Conservation (phyloP, 2,113 vertebrate species). For the Trematomus loennbergii region DNA sequence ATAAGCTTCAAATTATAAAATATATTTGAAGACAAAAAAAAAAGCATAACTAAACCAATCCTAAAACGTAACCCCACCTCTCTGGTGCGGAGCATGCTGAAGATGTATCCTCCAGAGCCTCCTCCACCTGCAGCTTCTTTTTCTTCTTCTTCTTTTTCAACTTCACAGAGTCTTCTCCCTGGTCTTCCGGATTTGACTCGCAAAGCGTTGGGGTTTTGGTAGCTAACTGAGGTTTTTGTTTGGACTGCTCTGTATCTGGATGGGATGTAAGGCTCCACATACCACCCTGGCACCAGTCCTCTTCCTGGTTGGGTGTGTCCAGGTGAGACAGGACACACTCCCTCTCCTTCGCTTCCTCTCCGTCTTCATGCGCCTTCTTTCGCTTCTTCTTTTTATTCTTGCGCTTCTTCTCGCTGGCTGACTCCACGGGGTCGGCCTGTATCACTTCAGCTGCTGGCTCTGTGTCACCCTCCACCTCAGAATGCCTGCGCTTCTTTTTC, state of each 20-base stretch:
- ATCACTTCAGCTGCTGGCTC: background rate
- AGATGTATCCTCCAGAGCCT: slow-evolving; percentile 46
- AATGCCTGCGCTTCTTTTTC: slow-evolving; percentile 77
- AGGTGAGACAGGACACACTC: slow-evolving; percentile 68
- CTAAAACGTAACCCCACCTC: slow-evolving; percentile 60
- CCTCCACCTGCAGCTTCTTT: slow-evolving; percentile 50
- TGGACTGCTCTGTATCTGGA: slow-evolving; percentile 24
- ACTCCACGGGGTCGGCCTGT: background rate
- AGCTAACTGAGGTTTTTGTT: slow-evolving; percentile 23
- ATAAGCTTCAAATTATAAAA: background rate
- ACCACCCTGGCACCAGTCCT: slow-evolving; percentile 82
- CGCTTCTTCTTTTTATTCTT: slow-evolving; percentile 75
- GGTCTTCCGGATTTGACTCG: slow-evolving; percentile 21
- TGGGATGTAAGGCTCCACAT: slow-evolving; percentile 72
- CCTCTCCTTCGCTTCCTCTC: slow-evolving; percentile 25
- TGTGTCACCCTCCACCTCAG: slow-evolving; percentile 64
- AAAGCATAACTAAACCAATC: background rate
- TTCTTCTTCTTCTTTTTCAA: slow-evolving; percentile 75
- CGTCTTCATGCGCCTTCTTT: slow-evolving; percentile 36
- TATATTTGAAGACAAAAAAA: background rate
- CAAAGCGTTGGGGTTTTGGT: background rate
- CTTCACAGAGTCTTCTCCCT: slow-evolving; percentile 35
- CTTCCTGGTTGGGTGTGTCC: slow-evolving; percentile 71
- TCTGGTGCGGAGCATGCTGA: slow-evolving; percentile 41
- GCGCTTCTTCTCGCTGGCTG: slow-evolving; percentile 61